Evolutionary conservation across 1,140 invertebrate genomes (phyloP).

Genomic region (Heliconius hewitsoni): DNA sequence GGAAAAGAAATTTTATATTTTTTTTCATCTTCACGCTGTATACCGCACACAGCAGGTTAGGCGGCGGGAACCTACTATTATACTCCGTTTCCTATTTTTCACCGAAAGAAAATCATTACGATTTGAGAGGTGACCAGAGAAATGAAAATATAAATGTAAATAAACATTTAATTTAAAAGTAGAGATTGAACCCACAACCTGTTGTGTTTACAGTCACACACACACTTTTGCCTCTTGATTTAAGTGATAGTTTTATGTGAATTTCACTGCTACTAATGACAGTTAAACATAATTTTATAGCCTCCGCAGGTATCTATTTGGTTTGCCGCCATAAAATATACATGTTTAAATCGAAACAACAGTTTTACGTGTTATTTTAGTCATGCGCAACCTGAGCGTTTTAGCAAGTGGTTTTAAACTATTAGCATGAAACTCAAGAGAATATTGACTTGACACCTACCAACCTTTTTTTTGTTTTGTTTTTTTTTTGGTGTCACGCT

Average conservation of each 20-base stretch:
- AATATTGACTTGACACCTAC: constrained; percentile 43
- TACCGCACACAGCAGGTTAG: too few species aligned
- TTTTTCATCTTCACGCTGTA: too few species aligned
- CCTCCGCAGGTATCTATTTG: neutral
- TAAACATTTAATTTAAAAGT: too few species aligned
- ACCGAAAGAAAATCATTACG: too few species aligned
- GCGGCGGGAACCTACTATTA: too few species aligned
- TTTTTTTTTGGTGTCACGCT: too few species aligned
- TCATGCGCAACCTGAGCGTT: constrained; percentile 33
- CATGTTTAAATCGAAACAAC: constrained; percentile 19
- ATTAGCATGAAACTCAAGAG: constrained; percentile 48
- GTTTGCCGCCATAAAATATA: constrained; percentile 10
- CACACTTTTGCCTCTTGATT: neutral
- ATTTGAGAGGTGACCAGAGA: too few species aligned
- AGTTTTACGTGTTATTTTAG: constrained; percentile 24
- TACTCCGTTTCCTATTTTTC: too few species aligned
- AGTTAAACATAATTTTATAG: constrained; percentile 20
- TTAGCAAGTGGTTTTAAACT: constrained; percentile 37
- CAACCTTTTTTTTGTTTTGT: neutral
- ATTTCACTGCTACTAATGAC: constrained; percentile 1
- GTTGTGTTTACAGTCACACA: too few species aligned
- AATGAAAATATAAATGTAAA: too few species aligned
- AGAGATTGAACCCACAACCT: too few species aligned
- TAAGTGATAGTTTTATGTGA: constrained; percentile 5
- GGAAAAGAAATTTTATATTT: neutral